These are phyloP conservation scores for Pachydiplax longipennis DNA, from an alignment of 2,888 invertebrate species.

Conservation along the genomic window DNA sequence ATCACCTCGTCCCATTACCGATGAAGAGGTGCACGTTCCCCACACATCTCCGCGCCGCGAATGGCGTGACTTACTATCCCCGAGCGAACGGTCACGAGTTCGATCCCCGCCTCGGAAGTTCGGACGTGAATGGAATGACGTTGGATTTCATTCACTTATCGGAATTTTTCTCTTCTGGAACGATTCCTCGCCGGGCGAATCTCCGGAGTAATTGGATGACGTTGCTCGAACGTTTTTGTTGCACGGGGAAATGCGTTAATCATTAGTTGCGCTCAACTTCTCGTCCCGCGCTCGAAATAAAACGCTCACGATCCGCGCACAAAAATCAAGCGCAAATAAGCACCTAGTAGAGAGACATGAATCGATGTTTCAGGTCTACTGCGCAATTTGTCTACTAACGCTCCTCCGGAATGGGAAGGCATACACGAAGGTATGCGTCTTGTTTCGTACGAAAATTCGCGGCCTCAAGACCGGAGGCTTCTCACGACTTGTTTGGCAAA, in stretches of 20 bases:
- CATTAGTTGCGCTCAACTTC: not conserved
- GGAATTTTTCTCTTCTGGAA: no score
- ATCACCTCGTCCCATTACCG: not conserved
- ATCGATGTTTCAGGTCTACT: slow-evolving; percentile 14
- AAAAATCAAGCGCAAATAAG: slow-evolving; percentile 27
- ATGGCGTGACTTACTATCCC: slow-evolving; percentile 16
- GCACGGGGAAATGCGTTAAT: not conserved
- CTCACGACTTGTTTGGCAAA: no score
- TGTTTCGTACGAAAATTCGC: not conserved
- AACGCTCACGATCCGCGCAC: not conserved
- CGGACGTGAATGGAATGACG: slow-evolving; percentile 24
- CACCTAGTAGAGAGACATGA: slow-evolving; percentile 14
- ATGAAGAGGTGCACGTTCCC: not conserved
- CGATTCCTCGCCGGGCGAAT: not conserved
- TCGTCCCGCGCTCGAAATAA: not conserved
- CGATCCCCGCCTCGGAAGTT: slow-evolving; percentile 14
- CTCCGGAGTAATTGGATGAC: not conserved
- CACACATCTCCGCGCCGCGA: not conserved
- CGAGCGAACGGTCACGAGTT: slow-evolving; percentile 6
- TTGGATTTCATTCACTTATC: slow-evolving; percentile 19
- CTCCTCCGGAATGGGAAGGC: not conserved
- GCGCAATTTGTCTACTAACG: slow-evolving; percentile 33
- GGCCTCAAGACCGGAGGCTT: no score
- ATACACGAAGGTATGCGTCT: not conserved
- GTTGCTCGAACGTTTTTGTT: not conserved